Percentiles rank a stretch among this genome's conserved stretches.
Evolutionary conservation across 2,888 invertebrate genomes (phyloP).

Genomic region (Leptura quadrifasciata): DNA sequence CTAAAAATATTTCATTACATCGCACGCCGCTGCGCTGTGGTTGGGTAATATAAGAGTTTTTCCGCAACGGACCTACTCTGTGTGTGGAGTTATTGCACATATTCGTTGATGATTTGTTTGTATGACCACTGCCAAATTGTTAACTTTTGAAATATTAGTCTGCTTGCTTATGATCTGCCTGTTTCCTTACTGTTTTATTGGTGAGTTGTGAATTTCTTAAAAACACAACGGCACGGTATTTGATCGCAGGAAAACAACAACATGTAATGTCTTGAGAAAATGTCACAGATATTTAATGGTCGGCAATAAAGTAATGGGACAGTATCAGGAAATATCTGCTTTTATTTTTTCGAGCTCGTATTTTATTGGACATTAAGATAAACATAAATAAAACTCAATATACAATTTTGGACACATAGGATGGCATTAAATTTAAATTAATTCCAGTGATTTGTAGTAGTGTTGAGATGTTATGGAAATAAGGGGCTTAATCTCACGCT

Average conservation of each 20-base stretch:
- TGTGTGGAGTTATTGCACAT: slow-evolving; percentile 24
- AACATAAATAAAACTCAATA: too few species aligned
- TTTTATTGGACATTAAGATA: too few species aligned
- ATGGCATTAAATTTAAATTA: too few species aligned
- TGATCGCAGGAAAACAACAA: slow-evolving; percentile 19
- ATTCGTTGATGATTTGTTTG: slow-evolving; percentile 45
- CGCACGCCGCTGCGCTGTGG: neutral
- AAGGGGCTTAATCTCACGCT: too few species aligned
- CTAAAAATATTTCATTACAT: neutral
- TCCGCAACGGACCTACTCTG: slow-evolving; percentile 8
- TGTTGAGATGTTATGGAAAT: too few species aligned
- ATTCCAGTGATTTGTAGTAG: too few species aligned
- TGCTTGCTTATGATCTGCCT: slow-evolving; percentile 45
- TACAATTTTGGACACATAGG: too few species aligned
- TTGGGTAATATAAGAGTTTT: slow-evolving; percentile 19
- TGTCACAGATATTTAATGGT: neutral
- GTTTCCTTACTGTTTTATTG: slow-evolving; percentile 20
- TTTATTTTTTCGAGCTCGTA: neutral
- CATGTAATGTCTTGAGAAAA: neutral
- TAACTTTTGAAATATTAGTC: slow-evolving; percentile 41
- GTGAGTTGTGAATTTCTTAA: slow-evolving; percentile 4
- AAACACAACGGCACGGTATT: slow-evolving; percentile 13
- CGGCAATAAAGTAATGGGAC: neutral
- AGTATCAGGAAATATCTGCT: neutral
- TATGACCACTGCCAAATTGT: slow-evolving; percentile 50